phyloP scores from a whole-genome alignment of 2,113 vertebrate species.

The Neogale vison region DNA sequence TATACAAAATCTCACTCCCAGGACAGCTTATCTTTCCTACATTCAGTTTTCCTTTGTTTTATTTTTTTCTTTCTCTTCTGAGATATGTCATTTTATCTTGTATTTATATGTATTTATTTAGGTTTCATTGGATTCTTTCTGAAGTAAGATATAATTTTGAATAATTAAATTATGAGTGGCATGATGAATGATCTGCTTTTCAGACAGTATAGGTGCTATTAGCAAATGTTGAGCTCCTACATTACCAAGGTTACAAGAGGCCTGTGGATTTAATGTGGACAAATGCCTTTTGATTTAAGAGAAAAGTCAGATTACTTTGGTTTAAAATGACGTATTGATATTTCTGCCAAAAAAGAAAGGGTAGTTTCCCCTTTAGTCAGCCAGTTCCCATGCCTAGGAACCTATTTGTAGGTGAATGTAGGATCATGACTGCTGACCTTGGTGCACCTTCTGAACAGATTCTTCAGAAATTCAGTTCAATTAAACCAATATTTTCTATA shows the following conservation, averaged over 20 bases:
- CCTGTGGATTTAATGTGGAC: not conserved
- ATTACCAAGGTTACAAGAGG: not conserved
- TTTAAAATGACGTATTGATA: not conserved
- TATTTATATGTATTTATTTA: conserved; percentile 27
- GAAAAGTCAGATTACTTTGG: conserved; percentile 37
- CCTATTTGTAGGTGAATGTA: not conserved
- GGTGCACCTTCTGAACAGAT: not conserved
- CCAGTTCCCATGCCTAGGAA: not conserved
- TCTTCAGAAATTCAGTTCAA: conserved; percentile 18
- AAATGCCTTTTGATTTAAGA: conserved; percentile 32
- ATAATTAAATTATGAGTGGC: conserved; percentile 42
- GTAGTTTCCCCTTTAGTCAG: not conserved
- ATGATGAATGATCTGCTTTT: conserved; percentile 39
- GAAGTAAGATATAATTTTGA: conserved; percentile 51
- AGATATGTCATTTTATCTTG: conserved; percentile 23
- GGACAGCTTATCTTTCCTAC: not conserved
- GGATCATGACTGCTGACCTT: not conserved
- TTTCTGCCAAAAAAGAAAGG: not conserved
- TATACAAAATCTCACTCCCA: not conserved
- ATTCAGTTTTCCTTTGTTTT: conserved; percentile 25
- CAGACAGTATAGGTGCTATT: conserved; percentile 16
- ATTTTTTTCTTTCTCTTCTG: conserved; percentile 29
- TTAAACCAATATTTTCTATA: conserved; percentile 11
- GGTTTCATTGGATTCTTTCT: conserved; percentile 36
- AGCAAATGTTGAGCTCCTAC: not conserved